phyloP scores from a whole-genome alignment of 2,888 invertebrate species.

The Venusia cambrica region DNA sequence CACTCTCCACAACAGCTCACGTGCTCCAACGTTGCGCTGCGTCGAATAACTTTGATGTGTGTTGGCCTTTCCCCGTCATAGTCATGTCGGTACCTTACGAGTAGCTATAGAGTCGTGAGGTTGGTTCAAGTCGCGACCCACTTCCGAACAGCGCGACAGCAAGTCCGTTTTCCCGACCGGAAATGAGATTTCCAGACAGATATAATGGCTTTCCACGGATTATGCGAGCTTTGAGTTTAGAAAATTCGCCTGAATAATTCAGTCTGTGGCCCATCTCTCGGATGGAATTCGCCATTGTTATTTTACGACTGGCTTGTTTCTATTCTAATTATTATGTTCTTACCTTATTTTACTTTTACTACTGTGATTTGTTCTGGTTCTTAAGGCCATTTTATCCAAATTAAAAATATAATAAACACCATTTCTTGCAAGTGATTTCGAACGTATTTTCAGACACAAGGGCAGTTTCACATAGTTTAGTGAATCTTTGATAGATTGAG shows the following conservation, averaged over 20 bases:
- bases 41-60: too few relatives aligned
- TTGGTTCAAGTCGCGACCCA: constrained; percentile 49
- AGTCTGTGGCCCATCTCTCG: constrained; percentile 28
- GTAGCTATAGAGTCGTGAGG: constrained; percentile 4
- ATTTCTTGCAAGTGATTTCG: too few relatives aligned
- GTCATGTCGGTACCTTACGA: constrained; percentile 4
- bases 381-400: constrained; percentile 1
- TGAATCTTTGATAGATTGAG: too few relatives aligned
- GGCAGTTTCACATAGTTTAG: too few relatives aligned
- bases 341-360: constrained; percentile 15
- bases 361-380: neutral
- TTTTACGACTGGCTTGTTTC: constrained; percentile 20
- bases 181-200: constrained; percentile 75
- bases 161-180: constrained; percentile 67
- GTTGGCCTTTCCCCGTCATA: too few relatives aligned
- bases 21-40: too few relatives aligned
- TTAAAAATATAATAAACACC: too few relatives aligned
- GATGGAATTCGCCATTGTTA: constrained; percentile 18
- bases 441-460: too few relatives aligned
- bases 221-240: constrained; percentile 60
- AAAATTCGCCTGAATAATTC: constrained; percentile 52
- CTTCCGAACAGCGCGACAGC: constrained; percentile 47
- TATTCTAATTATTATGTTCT: constrained; percentile 15
- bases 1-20: too few relatives aligned
- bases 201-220: constrained; percentile 71